Percentiles rank a stretch among this genome's conserved stretches.
Evolutionary conservation across 30 jellyfish, hydroid and myxozoan genomes (phyloP).

Genomic region (Hydractinia symbiolongicarpus): DNA sequence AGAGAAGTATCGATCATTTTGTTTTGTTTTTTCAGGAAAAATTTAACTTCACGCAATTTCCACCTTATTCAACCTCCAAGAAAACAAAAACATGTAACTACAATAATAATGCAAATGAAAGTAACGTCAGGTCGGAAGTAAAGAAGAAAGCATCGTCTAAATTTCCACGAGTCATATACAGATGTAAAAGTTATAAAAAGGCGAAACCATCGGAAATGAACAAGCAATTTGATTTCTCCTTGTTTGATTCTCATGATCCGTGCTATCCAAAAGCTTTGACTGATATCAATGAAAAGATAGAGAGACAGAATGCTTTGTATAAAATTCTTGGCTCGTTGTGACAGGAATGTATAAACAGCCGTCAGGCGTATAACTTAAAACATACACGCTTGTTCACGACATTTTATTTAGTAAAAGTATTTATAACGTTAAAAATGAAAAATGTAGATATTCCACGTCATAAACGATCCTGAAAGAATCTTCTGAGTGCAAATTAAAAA

Average conservation of each 20-base stretch:
- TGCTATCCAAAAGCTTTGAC: not conserved
- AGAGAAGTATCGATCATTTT: too few species aligned
- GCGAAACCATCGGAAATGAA: conserved; percentile 10
- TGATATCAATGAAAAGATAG: not conserved
- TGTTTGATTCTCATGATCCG: conserved; percentile 9
- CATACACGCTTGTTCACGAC: too few species aligned
- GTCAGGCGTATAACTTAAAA: too few species aligned
- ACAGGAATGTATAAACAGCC: not conserved
- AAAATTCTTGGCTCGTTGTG: conserved; percentile 2
- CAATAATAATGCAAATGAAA: not conserved
- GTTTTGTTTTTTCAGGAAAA: too few species aligned
- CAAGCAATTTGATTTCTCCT: not conserved
- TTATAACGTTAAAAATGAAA: too few species aligned
- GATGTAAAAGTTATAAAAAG: conserved; percentile 9
- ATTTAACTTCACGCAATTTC: too few species aligned
- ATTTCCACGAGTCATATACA: conserved; percentile 14
- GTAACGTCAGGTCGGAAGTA: not conserved
- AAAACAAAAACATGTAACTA: not conserved
- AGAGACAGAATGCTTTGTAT: not conserved
- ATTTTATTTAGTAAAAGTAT: too few species aligned
- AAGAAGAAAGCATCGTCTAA: not conserved
- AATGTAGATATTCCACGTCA: too few species aligned
- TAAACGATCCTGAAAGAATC: too few species aligned
- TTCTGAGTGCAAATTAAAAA: too few species aligned
- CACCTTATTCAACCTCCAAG: not conserved